Percentiles rank a stretch among this genome's conserved stretches.
Evolutionary conservation across 1,140 invertebrate genomes (phyloP).

Genomic region (Asbolus verrucosus): DNA sequence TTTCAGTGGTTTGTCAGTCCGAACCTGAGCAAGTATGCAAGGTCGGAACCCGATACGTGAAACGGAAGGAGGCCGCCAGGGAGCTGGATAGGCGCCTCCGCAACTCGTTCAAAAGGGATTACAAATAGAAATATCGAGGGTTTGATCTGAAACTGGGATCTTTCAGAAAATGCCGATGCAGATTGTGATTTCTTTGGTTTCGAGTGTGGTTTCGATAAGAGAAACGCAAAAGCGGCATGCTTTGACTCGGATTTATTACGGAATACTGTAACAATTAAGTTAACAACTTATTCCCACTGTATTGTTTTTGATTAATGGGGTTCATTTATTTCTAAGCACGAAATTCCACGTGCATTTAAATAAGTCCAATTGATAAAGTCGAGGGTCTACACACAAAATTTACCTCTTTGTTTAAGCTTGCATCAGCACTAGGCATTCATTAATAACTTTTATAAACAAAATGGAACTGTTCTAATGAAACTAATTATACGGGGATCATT

Average conservation of each 20-base stretch:
- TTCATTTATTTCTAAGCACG: slow-evolving; percentile 36
- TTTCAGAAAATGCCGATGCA: slow-evolving; percentile 42
- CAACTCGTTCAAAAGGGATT: slow-evolving; percentile 46
- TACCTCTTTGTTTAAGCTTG: slow-evolving; percentile 7
- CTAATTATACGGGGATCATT: background rate
- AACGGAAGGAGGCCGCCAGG: slow-evolving; percentile 35
- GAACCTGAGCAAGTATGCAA: slow-evolving; percentile 35
- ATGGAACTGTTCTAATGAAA: background rate
- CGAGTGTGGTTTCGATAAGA: slow-evolving; percentile 27
- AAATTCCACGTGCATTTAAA: slow-evolving; percentile 35
- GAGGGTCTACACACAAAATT: slow-evolving; percentile 18
- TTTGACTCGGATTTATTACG: slow-evolving; percentile 5
- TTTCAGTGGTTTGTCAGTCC: slow-evolving; percentile 18
- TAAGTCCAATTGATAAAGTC: slow-evolving; percentile 38
- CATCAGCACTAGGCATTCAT: slow-evolving; percentile 19
- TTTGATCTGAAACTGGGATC: slow-evolving; percentile 41
- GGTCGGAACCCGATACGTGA: slow-evolving; percentile 40
- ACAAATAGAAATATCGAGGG: slow-evolving; percentile 47
- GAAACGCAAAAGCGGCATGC: slow-evolving; percentile 6
- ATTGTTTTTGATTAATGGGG: slow-evolving; percentile 30
- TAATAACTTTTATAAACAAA: slow-evolving; percentile 11
- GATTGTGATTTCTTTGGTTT: slow-evolving; percentile 34
- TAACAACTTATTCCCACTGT: slow-evolving; percentile 30
- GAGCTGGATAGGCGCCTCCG: slow-evolving; percentile 25
- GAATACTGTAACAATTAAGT: slow-evolving; percentile 26